Percentiles rank a stretch among this genome's conserved stretches.
phyloP scores from a whole-genome alignment of 2,113 vertebrate species.

The Silurus glanis region DNA sequence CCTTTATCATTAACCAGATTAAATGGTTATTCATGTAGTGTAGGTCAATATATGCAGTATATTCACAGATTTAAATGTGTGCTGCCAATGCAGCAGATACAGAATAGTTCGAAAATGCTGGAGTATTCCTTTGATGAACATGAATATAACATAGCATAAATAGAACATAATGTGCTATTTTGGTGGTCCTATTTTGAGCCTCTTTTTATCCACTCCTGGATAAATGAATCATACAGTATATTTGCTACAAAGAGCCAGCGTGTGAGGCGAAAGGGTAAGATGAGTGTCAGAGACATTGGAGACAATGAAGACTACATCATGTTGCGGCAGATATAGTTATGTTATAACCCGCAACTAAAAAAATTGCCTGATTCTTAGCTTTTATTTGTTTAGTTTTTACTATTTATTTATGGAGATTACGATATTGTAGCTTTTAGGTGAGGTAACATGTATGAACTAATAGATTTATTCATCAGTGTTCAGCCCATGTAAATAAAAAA shows the following conservation, averaged over 20 bases:
- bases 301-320: not conserved
- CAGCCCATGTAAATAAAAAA: constrained; percentile 9
- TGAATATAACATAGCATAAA: not conserved
- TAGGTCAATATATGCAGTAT: not conserved
- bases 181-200: not conserved
- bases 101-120: constrained; percentile 15
- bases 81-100: not conserved
- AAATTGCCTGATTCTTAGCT: constrained; percentile 34
- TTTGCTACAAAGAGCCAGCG: not conserved
- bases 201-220: not conserved
- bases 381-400: constrained; percentile 15
- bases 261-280: not conserved
- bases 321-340: constrained; percentile 28
- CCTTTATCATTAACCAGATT: not conserved
- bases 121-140: not conserved
- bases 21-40: not conserved
- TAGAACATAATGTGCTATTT: not conserved
- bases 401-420: constrained; percentile 19
- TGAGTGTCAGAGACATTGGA: not conserved
- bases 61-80: not conserved
- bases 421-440: constrained; percentile 34
- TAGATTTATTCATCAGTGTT: constrained; percentile 41
- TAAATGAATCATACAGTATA: not conserved
- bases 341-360: constrained; percentile 5
- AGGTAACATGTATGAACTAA: constrained; percentile 10